Conservation (phyloP, 2,888 invertebrate genomes). For the Leucophora obtusa region DNA sequence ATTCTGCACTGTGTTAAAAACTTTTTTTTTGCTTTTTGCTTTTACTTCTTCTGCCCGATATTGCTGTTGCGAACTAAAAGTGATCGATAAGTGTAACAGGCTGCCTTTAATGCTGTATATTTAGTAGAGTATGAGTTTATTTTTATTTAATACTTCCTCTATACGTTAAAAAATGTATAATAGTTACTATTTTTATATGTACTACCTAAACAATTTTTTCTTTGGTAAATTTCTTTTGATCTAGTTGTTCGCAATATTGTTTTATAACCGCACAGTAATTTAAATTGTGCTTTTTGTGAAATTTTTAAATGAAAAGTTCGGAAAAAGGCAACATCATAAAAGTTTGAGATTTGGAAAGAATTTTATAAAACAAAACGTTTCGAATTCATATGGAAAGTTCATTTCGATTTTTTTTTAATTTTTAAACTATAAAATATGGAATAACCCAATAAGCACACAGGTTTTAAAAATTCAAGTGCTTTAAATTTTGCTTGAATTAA, state of each 20-base stretch:
- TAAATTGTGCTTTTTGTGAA: too few relatives aligned
- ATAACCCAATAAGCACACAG: too few relatives aligned
- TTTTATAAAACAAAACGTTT: too few relatives aligned
- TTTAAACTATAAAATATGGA: too few relatives aligned
- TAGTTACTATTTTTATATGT: background rate
- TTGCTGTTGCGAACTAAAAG: conserved; percentile 20
- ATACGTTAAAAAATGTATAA: conserved; percentile 23
- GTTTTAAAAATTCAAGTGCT: too few relatives aligned
- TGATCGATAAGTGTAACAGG: conserved; percentile 50
- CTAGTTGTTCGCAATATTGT: background rate
- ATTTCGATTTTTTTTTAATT: too few relatives aligned
- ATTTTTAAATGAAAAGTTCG: too few relatives aligned
- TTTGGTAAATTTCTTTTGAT: background rate
- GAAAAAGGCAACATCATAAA: too few relatives aligned
- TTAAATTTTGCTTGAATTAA: too few relatives aligned
- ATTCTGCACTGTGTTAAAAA: conserved; percentile 43
- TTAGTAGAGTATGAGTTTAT: conserved; percentile 20
- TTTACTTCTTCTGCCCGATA: background rate
- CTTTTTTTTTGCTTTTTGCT: conserved; percentile 10
- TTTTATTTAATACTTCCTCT: conserved; percentile 57
- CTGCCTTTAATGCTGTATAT: background rate
- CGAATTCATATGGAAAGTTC: too few relatives aligned
- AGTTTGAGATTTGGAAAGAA: too few relatives aligned
- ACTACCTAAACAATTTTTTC: background rate
- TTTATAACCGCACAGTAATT: background rate